Conservation (phyloP, 2,888 invertebrate genomes). For the Boloria selene region DNA sequence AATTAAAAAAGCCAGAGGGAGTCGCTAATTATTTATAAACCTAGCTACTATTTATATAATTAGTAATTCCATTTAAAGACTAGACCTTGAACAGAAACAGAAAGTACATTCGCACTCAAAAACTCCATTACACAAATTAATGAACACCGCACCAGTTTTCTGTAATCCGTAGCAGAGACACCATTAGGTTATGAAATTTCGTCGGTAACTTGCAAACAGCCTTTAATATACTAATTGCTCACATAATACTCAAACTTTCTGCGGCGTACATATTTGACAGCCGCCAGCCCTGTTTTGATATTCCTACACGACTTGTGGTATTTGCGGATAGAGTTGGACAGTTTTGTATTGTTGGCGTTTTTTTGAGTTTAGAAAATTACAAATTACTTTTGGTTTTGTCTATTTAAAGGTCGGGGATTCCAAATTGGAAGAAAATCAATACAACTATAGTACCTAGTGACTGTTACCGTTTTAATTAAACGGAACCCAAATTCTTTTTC, state of each 20-base stretch:
- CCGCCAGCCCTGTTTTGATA: conserved; percentile 41
- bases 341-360: too few relatives aligned
- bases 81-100: not conserved
- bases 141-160: conserved; percentile 38
- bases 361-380: too few relatives aligned
- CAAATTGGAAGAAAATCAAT: too few relatives aligned
- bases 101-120: not conserved
- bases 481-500: too few relatives aligned
- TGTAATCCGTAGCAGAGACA: conserved; percentile 40
- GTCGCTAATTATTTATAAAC: too few relatives aligned
- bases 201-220: conserved; percentile 45
- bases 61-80: not conserved
- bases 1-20: too few relatives aligned
- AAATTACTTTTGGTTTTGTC: too few relatives aligned
- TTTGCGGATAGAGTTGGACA: conserved; percentile 4
- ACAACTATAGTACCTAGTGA: too few relatives aligned
- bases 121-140: conserved; percentile 43
- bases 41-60: not conserved
- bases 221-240: conserved; percentile 50
- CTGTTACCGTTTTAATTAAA: too few relatives aligned
- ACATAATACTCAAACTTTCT: conserved; percentile 46
- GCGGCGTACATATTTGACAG: conserved; percentile 41
- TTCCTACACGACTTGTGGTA: conserved; percentile 17
- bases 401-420: too few relatives aligned
- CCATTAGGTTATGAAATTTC: conserved; percentile 45